phyloP scores from a whole-genome alignment of 1,140 invertebrate genomes.

The Drosophila quadrilineata region DNA sequence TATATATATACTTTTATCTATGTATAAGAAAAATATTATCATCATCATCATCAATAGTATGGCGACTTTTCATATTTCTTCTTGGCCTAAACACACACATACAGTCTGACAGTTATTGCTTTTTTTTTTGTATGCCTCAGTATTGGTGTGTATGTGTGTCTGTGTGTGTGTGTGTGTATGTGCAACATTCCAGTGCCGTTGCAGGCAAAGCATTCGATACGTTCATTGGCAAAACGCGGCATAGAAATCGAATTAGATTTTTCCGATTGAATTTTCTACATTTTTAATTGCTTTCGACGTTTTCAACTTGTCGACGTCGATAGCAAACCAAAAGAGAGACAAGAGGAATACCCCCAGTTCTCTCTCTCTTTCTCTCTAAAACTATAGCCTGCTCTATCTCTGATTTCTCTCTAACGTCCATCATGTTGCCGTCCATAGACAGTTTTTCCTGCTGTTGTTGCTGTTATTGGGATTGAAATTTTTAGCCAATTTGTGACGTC shows the following conservation, averaged over 20 bases:
- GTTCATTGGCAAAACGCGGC: constrained; percentile 73
- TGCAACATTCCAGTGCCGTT: constrained; percentile 64
- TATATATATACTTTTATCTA: constrained; percentile 14
- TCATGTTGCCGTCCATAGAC: not conserved
- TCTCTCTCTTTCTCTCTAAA: not conserved
- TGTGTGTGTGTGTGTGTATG: constrained; percentile 33
- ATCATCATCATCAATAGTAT: too few relatives aligned
- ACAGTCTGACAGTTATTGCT: constrained; percentile 67
- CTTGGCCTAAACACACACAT: constrained; percentile 52
- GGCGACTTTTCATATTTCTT: constrained; percentile 64
- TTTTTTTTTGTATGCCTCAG: constrained; percentile 27
- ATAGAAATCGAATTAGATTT: constrained; percentile 80
- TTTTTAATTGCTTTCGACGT: constrained; percentile 80
- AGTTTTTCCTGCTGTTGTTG: not conserved
- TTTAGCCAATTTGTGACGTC: constrained; percentile 63
- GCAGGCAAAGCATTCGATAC: constrained; percentile 33
- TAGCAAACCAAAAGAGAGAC: too few relatives aligned
- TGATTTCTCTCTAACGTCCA: not conserved
- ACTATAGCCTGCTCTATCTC: not conserved
- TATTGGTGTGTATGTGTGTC: constrained; percentile 8
- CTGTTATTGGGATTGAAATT: constrained; percentile 57
- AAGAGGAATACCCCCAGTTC: not conserved
- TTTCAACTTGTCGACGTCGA: constrained; percentile 71
- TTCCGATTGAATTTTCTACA: constrained; percentile 80
- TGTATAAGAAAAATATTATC: constrained; percentile 41